A percentile compares a stretch with the other conserved stretches of the same genome.
phyloP scores from a whole-genome alignment of 2,797 vertebrate genomes.

The Silurus aristotelis region DNA sequence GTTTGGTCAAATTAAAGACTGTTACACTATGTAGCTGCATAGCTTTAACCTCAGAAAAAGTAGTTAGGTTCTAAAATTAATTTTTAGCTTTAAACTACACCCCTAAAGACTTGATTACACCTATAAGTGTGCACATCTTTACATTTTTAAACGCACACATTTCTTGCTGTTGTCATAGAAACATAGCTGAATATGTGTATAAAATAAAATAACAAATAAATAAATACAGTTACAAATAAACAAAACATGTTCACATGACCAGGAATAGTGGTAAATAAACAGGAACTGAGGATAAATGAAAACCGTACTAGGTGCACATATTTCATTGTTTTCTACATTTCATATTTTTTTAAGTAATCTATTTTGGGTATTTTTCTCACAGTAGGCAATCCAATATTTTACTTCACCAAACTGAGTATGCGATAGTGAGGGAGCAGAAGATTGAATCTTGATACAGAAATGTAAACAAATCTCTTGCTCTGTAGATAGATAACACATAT shows the following conservation, averaged over 20 bases:
- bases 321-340: background rate
- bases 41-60: background rate
- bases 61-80: background rate
- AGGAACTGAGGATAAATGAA: background rate
- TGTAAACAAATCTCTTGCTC: too few relatives aligned
- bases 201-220: background rate
- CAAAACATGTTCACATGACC: background rate
- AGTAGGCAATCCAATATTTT: background rate
- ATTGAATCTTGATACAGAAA: background rate
- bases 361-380: background rate
- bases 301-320: background rate
- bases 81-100: background rate
- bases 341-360: background rate
- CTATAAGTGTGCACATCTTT: background rate
- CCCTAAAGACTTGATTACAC: background rate
- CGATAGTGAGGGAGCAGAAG: background rate
- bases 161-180: constrained; percentile 14
- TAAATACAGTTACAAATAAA: background rate
- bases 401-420: background rate
- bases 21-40: background rate
- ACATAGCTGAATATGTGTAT: background rate
- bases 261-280: background rate
- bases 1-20: constrained; percentile 1
- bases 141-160: constrained; percentile 1
- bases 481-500: too few relatives aligned